Evolutionary conservation across 2,797 vertebrate species (phyloP), one percentile per base, ranked within the genome.

Genomic region (Diplodus puntazzo): DNA sequence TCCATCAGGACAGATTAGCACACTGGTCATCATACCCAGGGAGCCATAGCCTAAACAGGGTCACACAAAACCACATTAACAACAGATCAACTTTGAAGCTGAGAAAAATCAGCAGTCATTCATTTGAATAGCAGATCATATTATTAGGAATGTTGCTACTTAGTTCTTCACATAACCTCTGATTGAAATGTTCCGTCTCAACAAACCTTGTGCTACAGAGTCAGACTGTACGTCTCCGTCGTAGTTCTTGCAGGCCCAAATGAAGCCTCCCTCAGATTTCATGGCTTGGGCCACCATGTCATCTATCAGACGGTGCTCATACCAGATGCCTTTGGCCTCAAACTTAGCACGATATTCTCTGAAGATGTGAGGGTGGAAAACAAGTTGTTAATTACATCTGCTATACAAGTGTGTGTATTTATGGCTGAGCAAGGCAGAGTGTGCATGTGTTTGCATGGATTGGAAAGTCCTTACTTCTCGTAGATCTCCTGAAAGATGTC

Each of bases 161-260:
- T 3, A 23, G 20, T 5, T 67, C 23, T 34, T 60, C 3, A 43
- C 34, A 27, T 45, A 11, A 82, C 23, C 17, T 23, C 17, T 53
- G 6, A n/a, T 11, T 11, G 2, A 39, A 48, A 27, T 23, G 18
- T 4, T 11, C 20, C 1, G 18, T n/a, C 4, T 73, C 9, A 12
- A 65, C 89, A 60, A 53, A 99, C 98, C 98, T 95, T 99, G 98
- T 11, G 98, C 98, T 55, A 99, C 97, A 2, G 98, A 97, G 89
- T 99, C 98, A 0, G 98, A 99, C 88, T 99, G 98, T 3, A 99
- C 98, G 16, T 99, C 98, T 0, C 98, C 98, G 18, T 99, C 98
- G 0, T 99, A 99, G 95, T 99, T 99, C 92, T 99, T 99, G 88
- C 98, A 99, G 83, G 98, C 98, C 98, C 98, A 99, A 71, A 99